phyloP scores from a whole-genome alignment of 2,888 invertebrate genomes.

The Myathropa florea region DNA sequence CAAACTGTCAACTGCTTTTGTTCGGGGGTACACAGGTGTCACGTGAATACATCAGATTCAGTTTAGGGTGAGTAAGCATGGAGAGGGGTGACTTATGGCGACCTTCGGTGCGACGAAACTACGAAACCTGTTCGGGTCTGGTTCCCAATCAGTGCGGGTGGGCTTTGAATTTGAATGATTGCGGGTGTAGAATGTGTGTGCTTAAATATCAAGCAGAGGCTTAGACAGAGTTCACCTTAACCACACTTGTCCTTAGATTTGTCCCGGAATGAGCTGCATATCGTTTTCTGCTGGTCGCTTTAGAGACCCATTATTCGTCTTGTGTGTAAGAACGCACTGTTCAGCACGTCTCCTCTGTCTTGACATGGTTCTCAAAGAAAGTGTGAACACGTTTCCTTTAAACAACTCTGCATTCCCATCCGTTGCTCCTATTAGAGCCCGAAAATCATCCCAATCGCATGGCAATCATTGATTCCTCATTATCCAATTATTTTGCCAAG shows the following conservation, averaged over 20 bases:
- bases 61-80: neutral
- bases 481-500: constrained; percentile 57
- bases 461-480: constrained; percentile 45
- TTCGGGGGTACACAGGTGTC: neutral
- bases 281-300: too few species aligned
- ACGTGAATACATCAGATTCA: neutral
- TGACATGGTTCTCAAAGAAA: neutral
- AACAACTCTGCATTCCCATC: neutral
- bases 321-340: too few species aligned
- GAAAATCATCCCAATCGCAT: constrained; percentile 14
- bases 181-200: too few species aligned
- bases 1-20: neutral
- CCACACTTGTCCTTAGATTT: too few species aligned
- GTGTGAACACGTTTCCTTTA: neutral
- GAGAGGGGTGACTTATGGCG: neutral
- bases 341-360: neutral
- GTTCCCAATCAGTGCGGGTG: neutral
- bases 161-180: too few species aligned
- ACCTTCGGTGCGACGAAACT: too few species aligned
- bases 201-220: too few species aligned
- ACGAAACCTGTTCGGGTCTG: neutral
- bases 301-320: too few species aligned
- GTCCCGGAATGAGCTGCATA: too few species aligned
- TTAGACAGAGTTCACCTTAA: too few species aligned
- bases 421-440: constrained; percentile 23